Evolutionary conservation across 2,888 invertebrate genomes (phyloP), one percentile per base, ranked within the genome.

Genomic region (Malacosoma neustria): DNA sequence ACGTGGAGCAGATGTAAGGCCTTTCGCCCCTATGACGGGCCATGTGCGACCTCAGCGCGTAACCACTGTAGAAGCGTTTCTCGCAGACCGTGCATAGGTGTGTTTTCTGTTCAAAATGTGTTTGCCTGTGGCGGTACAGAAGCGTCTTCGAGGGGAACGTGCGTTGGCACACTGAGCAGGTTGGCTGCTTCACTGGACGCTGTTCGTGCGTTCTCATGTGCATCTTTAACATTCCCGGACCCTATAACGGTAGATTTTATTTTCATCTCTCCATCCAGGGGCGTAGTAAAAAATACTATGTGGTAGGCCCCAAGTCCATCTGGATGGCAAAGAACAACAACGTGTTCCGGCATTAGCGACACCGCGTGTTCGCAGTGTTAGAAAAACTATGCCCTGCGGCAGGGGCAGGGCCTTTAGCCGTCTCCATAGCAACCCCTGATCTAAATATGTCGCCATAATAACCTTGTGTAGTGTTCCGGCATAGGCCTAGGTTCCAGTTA

Each of bases 151-250:
- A 87, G 37, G 87, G 76, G 61, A 90, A 90, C 2, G 84, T 85
- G 3, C 89, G 86, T 45, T 87, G 86, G 59, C 89, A 90, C 14
- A 90, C 88, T 5, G 88, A 88, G 57, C 89, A 90, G 1, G 88
- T 87, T 1, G 90, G 89, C 45, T 87, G 86, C 49, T 87, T 88
- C 1, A 87, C 85, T 0, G 88, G 87, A 0, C 88, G 81, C 48
- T 87, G 72, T 49, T 88, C 88, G 64, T 90, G 89, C 0, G 89
- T 90, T 6, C 89, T 87, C 89, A 90, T 89, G 55, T 90, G 90
- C 89, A 90, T 89, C 50, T 89, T 88, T 22, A 90, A 59, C 90
- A 90, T 90, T 11, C 90, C 90, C 0, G 89, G 90, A 4, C 90
- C 90, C 80, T 84, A 58, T 1, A 37, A 33, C 39, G 4, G 29